Percentiles rank a stretch among this genome's conserved stretches.
Conservation (phyloP, 1,140 invertebrate genomes). For the Procambarus clarkii region DNA sequence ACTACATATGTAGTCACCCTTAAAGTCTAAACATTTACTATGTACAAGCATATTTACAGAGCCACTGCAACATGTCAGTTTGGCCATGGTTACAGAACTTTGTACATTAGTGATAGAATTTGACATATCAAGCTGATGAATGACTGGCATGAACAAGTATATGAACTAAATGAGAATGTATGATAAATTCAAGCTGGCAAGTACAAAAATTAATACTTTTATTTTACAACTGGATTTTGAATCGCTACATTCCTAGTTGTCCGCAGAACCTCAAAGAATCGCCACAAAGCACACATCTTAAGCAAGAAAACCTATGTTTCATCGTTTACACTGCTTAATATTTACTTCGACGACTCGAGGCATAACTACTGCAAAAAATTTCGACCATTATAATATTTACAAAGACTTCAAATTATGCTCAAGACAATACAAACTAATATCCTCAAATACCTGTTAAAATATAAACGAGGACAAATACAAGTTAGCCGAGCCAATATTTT, state of each 20-base stretch:
- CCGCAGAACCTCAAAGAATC: background rate
- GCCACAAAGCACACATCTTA: constrained; percentile 21
- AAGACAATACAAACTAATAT: background rate
- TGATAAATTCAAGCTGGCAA: background rate
- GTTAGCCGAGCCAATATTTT: background rate
- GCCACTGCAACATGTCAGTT: constrained; percentile 30
- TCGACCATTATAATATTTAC: background rate
- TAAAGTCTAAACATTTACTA: constrained; percentile 34
- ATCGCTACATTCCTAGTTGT: background rate
- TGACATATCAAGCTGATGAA: constrained; percentile 2
- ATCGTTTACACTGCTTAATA: background rate
- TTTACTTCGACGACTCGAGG: constrained; percentile 15
- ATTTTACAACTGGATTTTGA: background rate
- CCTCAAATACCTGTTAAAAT: constrained; percentile 10
- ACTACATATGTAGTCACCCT: constrained; percentile 53
- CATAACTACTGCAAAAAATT: constrained; percentile 31
- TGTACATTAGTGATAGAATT: constrained; percentile 52
- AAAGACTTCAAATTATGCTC: background rate
- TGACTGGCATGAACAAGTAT: background rate
- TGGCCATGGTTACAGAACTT: constrained; percentile 47
- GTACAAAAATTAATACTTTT: background rate
- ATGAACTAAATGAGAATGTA: background rate
- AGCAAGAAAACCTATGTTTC: constrained; percentile 2
- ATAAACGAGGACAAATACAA: background rate
- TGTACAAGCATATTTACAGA: constrained; percentile 56